phyloP scores from a whole-genome alignment of 2,888 invertebrate species.

The Dendrolimus pini region DNA sequence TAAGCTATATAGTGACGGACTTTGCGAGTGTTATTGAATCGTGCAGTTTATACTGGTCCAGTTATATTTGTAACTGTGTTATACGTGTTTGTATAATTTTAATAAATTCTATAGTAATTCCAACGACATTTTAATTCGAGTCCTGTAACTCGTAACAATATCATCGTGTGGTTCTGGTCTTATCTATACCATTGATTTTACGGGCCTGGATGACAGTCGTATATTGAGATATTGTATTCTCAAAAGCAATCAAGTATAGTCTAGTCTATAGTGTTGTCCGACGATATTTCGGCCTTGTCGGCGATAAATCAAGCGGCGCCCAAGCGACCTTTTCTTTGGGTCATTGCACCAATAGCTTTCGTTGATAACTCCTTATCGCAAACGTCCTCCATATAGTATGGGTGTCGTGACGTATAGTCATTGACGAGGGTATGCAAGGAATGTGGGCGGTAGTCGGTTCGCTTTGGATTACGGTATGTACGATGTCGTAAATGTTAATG shows the following conservation, averaged over 20 bases:
- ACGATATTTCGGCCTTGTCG: background rate
- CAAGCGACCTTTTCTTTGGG: background rate
- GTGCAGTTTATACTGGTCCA: too few relatives aligned
- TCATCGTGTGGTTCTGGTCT: too few relatives aligned
- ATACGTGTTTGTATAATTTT: too few relatives aligned
- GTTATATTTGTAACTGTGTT: too few relatives aligned
- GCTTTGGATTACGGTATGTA: background rate
- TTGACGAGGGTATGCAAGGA: background rate
- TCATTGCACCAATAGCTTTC: background rate
- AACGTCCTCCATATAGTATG: constrained; percentile 5
- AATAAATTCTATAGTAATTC: too few relatives aligned
- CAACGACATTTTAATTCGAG: too few relatives aligned
- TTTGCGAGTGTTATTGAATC: too few relatives aligned
- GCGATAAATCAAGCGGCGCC: background rate
- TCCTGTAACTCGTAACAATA: too few relatives aligned
- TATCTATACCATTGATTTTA: too few relatives aligned
- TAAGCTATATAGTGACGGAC: too few relatives aligned
- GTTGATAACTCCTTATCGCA: background rate
- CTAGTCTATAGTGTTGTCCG: background rate
- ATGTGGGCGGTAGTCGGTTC: background rate
- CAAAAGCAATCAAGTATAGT: background rate
- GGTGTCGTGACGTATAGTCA: background rate
- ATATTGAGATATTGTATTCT: background rate
- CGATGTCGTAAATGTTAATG: background rate
- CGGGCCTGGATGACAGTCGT: too few relatives aligned